These are phyloP conservation scores for Pseudomyrmex flavicornis DNA, from an alignment of 1,140 invertebrate genomes.

Conservation along the genomic window DNA sequence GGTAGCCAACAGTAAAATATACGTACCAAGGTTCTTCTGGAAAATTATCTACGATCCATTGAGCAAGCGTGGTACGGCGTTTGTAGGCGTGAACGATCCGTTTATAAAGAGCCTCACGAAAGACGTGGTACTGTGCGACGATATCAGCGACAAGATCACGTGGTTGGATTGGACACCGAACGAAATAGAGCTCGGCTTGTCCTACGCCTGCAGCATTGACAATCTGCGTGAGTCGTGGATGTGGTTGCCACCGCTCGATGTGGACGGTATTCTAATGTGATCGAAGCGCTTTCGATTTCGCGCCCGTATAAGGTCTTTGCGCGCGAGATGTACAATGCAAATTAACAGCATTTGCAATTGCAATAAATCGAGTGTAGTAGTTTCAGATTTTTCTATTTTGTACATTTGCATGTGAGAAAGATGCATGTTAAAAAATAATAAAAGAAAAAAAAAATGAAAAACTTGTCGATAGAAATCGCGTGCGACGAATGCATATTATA, in stretches of 20 bases:
- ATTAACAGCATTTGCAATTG: neutral
- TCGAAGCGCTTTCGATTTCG: neutral
- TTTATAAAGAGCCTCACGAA: constrained; percentile 82
- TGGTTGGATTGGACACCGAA: constrained; percentile 86
- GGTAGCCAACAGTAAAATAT: constrained; percentile 80
- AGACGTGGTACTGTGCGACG: constrained; percentile 86
- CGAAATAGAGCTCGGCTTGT: constrained; percentile 86
- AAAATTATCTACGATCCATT: constrained; percentile 87
- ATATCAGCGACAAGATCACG: constrained; percentile 84
- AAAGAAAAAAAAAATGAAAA: neutral
- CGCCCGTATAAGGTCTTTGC: neutral
- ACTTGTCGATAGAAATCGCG: neutral
- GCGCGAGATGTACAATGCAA: neutral
- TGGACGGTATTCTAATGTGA: constrained; percentile 71
- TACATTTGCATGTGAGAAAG: neutral
- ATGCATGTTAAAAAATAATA: neutral
- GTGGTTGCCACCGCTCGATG: constrained; percentile 84
- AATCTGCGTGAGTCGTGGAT: constrained; percentile 86
- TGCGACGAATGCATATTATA: neutral
- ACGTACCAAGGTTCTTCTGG: constrained; percentile 87
- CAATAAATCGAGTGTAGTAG: neutral
- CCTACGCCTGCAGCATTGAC: constrained; percentile 88
- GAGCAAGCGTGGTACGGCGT: constrained; percentile 85
- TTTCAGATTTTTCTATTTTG: neutral
- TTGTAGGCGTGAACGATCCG: constrained; percentile 89